Evolutionary conservation across 2,113 vertebrate genomes (phyloP), one percentile per base, ranked within the genome.

Genomic region (Chaetodon trifascialis): DNA sequence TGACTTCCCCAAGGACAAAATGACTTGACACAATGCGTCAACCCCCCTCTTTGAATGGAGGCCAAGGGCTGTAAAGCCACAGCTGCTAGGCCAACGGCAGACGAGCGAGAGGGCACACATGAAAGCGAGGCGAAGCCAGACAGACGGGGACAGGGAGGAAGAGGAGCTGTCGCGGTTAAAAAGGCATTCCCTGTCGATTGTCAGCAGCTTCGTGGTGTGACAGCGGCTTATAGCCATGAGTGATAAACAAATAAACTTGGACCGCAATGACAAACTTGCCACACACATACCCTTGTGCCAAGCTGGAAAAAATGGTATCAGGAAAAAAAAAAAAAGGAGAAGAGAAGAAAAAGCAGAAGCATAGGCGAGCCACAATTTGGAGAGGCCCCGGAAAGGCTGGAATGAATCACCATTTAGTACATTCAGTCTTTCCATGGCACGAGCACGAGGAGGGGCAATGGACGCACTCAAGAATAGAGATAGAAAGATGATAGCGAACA

Each of bases 1-100:
- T 92, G 91, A 92, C 92, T 93, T 94, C 93, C 92, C 94, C 95
- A 97, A 97, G 96, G 96, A 97, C 95, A 95, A 96, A 95, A 94
- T 91, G 92, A 96, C 94, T 96, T 94, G 88, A 97, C 96, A 97
- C 93, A 88, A 96, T 95, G 88, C 70, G 92, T 94, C 94, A 94
- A 91, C 92, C 87, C 68, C 80, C 58, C 80, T 82, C 76, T 92
- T 86, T 91, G 91, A 94, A 92, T 92, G 69, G 82, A 93, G 88
- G 92, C 88, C 93, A 93, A 89, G 83, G 81, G 85, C 88, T 90
- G 87, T 81, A 85, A 86, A 87, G 72, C 88, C 80, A 85, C 94
- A 95, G 94, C 92, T 95, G 94, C 90, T 67, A 40, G 83, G 84
- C 83, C 87, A 82, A 85, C 77, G 73, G 89, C 88, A 89, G 76